Conservation (phyloP, 2,888 invertebrate genomes). For the Cerastis leucographa region DNA sequence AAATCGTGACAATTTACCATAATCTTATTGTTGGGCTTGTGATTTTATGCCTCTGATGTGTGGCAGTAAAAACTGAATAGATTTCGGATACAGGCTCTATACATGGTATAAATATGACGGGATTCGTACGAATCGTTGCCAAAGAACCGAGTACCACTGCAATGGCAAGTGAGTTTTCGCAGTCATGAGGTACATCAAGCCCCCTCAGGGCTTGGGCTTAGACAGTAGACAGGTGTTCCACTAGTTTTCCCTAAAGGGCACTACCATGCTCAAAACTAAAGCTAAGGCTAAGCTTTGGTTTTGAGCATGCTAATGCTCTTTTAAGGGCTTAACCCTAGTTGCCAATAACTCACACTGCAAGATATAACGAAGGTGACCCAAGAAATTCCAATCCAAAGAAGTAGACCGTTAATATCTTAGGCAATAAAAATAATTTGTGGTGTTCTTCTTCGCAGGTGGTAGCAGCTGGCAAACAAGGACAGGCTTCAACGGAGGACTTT, state of each 20-base stretch:
- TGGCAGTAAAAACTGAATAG: constrained; percentile 54
- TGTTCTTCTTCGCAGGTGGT: constrained; percentile 59
- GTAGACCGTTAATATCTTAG: not conserved
- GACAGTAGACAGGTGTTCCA: not conserved
- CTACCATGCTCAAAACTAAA: no score
- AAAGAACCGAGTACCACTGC: constrained; percentile 23
- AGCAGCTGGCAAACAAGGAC: constrained; percentile 71
- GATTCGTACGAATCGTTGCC: constrained; percentile 5
- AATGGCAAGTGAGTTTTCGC: constrained; percentile 56
- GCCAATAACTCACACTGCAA: not conserved
- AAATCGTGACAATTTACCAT: constrained; percentile 40
- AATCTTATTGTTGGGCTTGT: constrained; percentile 27
- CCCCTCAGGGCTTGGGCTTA: not conserved
- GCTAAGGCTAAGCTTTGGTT: not conserved
- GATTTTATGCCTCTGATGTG: constrained; percentile 8
- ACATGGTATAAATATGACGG: constrained; percentile 61
- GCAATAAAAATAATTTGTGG: not conserved
- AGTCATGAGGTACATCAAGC: not conserved
- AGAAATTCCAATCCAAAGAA: not conserved
- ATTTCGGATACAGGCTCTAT: constrained; percentile 28
- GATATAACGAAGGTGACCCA: not conserved
- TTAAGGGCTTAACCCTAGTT: not conserved
- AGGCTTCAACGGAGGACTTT: constrained; percentile 55
- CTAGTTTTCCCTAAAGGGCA: not conserved
- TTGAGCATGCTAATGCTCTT: not conserved